phyloP scores from a whole-genome alignment of 2,888 invertebrate genomes.

The Microchrysa polita region DNA sequence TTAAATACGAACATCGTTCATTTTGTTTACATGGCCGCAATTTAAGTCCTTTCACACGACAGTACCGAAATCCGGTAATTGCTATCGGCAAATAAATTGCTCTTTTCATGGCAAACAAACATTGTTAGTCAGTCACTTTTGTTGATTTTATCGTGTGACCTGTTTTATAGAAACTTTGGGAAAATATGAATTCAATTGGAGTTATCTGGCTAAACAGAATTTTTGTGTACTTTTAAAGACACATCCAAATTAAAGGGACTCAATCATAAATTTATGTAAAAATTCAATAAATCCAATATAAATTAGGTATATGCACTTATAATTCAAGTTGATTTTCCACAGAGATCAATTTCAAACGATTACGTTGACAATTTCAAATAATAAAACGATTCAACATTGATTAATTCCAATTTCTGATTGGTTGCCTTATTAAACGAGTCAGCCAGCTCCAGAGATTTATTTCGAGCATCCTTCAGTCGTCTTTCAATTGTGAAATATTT shows the following conservation, averaged over 20 bases:
- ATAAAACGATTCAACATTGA: background rate
- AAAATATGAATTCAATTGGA: too few relatives aligned
- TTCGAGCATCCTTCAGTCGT: background rate
- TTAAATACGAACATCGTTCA: conserved; percentile 33
- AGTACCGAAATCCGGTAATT: conserved; percentile 49
- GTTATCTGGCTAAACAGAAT: too few relatives aligned
- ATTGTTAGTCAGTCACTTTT: conserved; percentile 3
- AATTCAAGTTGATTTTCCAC: too few relatives aligned
- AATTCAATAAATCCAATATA: too few relatives aligned
- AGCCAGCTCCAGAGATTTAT: background rate
- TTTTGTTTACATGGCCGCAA: conserved; percentile 49
- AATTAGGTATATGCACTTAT: too few relatives aligned
- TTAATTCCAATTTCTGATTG: background rate
- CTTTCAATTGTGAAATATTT: conserved; percentile 6
- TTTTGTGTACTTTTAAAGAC: too few relatives aligned
- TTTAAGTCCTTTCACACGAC: conserved; percentile 46
- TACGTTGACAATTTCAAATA: background rate
- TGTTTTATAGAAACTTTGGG: background rate
- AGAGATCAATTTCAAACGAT: too few relatives aligned
- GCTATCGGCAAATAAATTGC: conserved; percentile 47
- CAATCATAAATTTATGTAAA: too few relatives aligned
- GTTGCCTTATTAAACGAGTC: background rate
- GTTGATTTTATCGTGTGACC: conserved; percentile 24
- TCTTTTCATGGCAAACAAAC: conserved; percentile 38
- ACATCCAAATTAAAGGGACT: too few relatives aligned